Evolutionary conservation across 2,888 invertebrate species (phyloP).

Genomic region (Lepetodrilus schrolli): DNA sequence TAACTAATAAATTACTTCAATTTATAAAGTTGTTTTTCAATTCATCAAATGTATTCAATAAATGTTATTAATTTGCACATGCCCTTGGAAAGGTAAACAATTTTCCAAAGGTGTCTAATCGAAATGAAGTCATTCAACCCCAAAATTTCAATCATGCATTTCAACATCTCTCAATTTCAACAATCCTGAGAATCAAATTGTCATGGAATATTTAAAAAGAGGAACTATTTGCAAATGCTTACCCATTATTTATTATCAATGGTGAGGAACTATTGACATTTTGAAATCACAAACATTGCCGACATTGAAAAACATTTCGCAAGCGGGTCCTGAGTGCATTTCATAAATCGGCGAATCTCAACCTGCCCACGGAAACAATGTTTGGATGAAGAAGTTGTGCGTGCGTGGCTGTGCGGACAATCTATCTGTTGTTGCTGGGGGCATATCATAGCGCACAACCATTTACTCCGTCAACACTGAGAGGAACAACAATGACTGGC

Average conservation of each 20-base stretch:
- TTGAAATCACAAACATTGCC: slow-evolving; percentile 9
- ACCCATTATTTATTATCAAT: slow-evolving; percentile 22
- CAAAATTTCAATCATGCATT: not conserved
- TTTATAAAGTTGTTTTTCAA: no score
- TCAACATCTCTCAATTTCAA: not conserved
- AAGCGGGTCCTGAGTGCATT: slow-evolving; percentile 19
- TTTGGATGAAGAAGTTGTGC: not conserved
- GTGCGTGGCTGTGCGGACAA: not conserved
- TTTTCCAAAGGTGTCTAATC: no score
- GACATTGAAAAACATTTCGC: not conserved
- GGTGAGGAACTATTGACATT: slow-evolving; percentile 4
- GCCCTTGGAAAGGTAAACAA: no score
- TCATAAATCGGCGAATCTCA: slow-evolving; percentile 10
- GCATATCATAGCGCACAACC: not conserved
- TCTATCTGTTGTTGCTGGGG: slow-evolving; percentile 1
- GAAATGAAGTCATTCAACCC: no score
- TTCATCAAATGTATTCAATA: no score
- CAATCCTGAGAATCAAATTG: slow-evolving; percentile 4
- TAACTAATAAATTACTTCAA: no score
- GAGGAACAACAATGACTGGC: no score
- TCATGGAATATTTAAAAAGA: not conserved
- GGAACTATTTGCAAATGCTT: slow-evolving; percentile 7
- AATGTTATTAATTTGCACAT: no score
- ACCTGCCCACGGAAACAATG: slow-evolving; percentile 6
- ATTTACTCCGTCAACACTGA: not conserved